These are phyloP conservation scores for Manacus vitellinus DNA, from an alignment of 2,113 vertebrate species.

Conservation along the genomic window DNA sequence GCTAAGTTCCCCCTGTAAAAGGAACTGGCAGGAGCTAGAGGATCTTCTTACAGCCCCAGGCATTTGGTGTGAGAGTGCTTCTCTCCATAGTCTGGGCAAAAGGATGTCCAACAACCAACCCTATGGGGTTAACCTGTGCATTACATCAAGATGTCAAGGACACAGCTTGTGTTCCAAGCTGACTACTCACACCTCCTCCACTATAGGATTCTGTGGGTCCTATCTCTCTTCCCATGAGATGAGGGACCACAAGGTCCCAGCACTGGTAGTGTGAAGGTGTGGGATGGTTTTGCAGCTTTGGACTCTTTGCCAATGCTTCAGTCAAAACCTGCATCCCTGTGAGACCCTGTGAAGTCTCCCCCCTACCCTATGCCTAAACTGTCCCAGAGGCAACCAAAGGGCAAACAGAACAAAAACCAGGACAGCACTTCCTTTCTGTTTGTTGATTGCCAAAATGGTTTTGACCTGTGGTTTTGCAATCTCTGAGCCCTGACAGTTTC, in stretches of 20 bases:
- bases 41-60: not conserved
- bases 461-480: not conserved
- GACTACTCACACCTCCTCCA: not conserved
- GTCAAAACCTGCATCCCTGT: not conserved
- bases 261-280: not conserved
- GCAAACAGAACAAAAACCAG: not conserved
- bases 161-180: not conserved
- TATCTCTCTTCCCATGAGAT: not conserved
- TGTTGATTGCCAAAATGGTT: not conserved
- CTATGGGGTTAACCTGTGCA: not conserved
- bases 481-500: not conserved
- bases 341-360: not conserved
- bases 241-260: not conserved
- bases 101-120: not conserved
- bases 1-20: not conserved
- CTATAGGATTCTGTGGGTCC: not conserved
- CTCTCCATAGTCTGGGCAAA: not conserved
- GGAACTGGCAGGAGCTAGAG: not conserved
- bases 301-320: not conserved
- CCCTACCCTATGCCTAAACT: not conserved
- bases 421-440: not conserved
- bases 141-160: not conserved
- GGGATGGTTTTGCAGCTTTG: not conserved
- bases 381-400: not conserved
- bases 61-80: not conserved